A percentile compares a stretch with the other conserved stretches of the same genome.
Conservation (phyloP, 2,113 vertebrate species). For the Cebidichthys violaceus region DNA sequence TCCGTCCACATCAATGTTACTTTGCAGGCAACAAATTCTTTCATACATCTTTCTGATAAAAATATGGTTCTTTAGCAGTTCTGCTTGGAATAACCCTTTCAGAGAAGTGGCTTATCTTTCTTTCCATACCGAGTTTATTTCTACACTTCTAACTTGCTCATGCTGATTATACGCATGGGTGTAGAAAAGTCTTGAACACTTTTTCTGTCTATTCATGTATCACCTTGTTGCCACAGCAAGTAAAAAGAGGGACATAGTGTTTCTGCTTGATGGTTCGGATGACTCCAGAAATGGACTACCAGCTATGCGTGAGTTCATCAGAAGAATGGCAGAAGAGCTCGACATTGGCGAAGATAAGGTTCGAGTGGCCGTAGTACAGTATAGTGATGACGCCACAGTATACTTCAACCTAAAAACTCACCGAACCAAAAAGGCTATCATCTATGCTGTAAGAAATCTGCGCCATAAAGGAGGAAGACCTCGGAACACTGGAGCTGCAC, state of each 20-base stretch:
- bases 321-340: conserved; percentile 77
- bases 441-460: conserved; percentile 87
- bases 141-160: conserved; percentile 38
- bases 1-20: neutral
- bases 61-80: conserved; percentile 57
- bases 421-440: conserved; percentile 85
- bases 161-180: conserved; percentile 32
- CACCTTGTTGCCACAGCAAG: conserved; percentile 75
- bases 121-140: conserved; percentile 26
- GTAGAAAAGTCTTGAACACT: conserved; percentile 36
- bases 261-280: conserved; percentile 91
- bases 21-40: conserved; percentile 3
- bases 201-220: conserved; percentile 68
- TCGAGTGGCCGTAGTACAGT: conserved; percentile 79
- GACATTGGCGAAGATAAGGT: conserved; percentile 73
- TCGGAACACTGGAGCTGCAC: conserved; percentile 89
- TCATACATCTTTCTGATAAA: conserved; percentile 57
- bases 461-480: conserved; percentile 87
- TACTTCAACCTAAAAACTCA: conserved; percentile 80
- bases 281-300: conserved; percentile 86
- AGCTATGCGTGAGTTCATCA: conserved; percentile 80
- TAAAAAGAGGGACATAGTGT: conserved; percentile 82
- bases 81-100: conserved; percentile 29
- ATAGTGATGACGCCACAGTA: conserved; percentile 74
- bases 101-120: conserved; percentile 24